Percentiles rank a stretch among this genome's conserved stretches.
phyloP scores from a whole-genome alignment of 1,140 invertebrate species.

The Drosophila pruinosa region DNA sequence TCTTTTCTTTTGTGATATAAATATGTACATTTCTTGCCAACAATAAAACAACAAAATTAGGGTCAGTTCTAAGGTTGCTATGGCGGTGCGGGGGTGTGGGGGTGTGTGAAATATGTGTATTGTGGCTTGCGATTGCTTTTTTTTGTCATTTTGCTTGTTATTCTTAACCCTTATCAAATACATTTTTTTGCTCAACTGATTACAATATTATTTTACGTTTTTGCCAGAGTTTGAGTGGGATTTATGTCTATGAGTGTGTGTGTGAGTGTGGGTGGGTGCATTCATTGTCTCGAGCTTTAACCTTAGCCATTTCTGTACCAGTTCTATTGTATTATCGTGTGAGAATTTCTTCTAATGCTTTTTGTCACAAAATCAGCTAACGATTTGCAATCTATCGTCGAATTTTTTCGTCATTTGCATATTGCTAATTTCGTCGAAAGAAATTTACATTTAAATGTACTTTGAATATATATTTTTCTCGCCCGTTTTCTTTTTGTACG shows the following conservation, averaged over 20 bases:
- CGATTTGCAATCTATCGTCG: slow-evolving; percentile 19
- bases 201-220: slow-evolving; percentile 46
- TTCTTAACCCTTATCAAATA: slow-evolving; percentile 64
- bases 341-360: not conserved
- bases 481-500: not conserved
- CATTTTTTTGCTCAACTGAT: slow-evolving; percentile 37
- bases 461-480: slow-evolving; percentile 28
- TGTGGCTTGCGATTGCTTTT: slow-evolving; percentile 39
- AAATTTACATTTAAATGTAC: slow-evolving; percentile 28
- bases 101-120: slow-evolving; percentile 60
- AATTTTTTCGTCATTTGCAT: slow-evolving; percentile 3
- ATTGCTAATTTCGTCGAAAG: slow-evolving; percentile 37
- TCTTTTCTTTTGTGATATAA: not conserved
- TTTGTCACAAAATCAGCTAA: slow-evolving; percentile 23
- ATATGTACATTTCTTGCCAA: slow-evolving; percentile 15
- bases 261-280: not conserved
- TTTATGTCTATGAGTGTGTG: slow-evolving; percentile 18
- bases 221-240: slow-evolving; percentile 2
- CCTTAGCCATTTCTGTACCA: slow-evolving; percentile 3
- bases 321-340: not conserved
- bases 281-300: not conserved
- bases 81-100: not conserved
- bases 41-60: slow-evolving; percentile 60
- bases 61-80: slow-evolving; percentile 30
- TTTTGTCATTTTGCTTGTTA: slow-evolving; percentile 1